phyloP scores from a whole-genome alignment of 2,888 invertebrate genomes.

The Cheilosia scutellata region DNA sequence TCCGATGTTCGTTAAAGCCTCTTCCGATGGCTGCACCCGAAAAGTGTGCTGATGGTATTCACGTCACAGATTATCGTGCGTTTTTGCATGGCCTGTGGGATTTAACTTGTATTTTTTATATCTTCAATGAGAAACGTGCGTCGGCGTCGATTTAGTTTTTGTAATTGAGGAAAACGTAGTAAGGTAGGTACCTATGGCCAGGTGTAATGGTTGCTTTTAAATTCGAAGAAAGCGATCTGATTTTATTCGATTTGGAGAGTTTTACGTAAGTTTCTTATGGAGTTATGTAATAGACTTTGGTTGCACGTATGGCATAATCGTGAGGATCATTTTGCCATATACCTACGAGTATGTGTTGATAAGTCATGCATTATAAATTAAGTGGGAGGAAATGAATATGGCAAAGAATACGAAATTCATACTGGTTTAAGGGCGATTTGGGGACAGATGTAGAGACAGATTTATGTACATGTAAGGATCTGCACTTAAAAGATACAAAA shows the following conservation, averaged over 20 bases:
- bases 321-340: constrained; percentile 3
- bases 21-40: constrained; percentile 61
- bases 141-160: constrained; percentile 23
- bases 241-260: constrained; percentile 37
- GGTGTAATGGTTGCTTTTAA: neutral
- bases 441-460: too few species aligned
- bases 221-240: constrained; percentile 59
- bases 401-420: too few species aligned
- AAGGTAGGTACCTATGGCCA: neutral
- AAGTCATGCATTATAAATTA: neutral
- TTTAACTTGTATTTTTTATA: constrained; percentile 25
- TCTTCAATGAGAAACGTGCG: constrained; percentile 33
- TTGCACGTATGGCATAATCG: constrained; percentile 32
- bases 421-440: too few species aligned
- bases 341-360: too few species aligned
- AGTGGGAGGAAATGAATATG: too few species aligned
- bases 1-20: constrained; percentile 38
- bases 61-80: constrained; percentile 59
- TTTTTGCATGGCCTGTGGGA: constrained; percentile 28
- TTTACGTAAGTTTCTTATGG: constrained; percentile 35
- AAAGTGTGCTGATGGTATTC: constrained; percentile 49
- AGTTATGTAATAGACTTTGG: constrained; percentile 45
- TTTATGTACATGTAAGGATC: too few species aligned
- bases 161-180: constrained; percentile 28
- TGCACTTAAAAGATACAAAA: too few species aligned